These are phyloP conservation scores for Dinoponera quadriceps DNA, from an alignment of 1,140 invertebrate species.

Conservation along the genomic window DNA sequence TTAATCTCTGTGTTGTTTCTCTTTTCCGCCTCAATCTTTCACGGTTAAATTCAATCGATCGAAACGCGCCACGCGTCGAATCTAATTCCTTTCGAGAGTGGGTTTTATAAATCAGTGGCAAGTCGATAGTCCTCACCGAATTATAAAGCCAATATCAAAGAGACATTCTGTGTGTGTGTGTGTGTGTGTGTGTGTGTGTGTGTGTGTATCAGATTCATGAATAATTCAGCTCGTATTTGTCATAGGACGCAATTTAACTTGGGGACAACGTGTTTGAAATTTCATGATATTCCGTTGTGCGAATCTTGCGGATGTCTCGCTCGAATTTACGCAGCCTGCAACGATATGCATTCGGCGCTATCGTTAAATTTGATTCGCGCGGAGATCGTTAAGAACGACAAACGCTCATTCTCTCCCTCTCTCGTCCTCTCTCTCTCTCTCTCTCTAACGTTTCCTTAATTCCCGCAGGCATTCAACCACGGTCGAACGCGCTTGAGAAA, in stretches of 20 bases:
- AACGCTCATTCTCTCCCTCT: neutral
- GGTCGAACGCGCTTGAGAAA: neutral
- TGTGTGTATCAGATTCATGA: constrained; percentile 55
- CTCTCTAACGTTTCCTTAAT: constrained; percentile 33
- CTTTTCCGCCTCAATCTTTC: neutral
- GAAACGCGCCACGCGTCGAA: neutral
- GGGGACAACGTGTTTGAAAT: constrained; percentile 35
- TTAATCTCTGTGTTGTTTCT: neutral
- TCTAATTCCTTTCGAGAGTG: too few relatives aligned
- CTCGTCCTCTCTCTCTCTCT: too few relatives aligned
- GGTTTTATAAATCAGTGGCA: constrained; percentile 54
- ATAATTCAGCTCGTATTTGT: constrained; percentile 69
- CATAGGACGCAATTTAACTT: constrained; percentile 67
- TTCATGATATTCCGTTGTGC: constrained; percentile 30
- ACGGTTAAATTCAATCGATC: constrained; percentile 21
- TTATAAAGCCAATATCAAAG: constrained; percentile 56
- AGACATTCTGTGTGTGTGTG: too few relatives aligned
- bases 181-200: too few relatives aligned
- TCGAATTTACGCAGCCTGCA: neutral
- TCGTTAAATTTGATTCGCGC: constrained; percentile 22
- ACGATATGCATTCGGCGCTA: neutral
- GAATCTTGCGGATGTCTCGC: neutral
- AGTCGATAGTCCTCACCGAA: constrained; percentile 44
- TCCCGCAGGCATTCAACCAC: constrained; percentile 6
- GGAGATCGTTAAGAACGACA: constrained; percentile 22